phyloP scores from a whole-genome alignment of 2,888 invertebrate genomes.

The Mamestra brassicae region DNA sequence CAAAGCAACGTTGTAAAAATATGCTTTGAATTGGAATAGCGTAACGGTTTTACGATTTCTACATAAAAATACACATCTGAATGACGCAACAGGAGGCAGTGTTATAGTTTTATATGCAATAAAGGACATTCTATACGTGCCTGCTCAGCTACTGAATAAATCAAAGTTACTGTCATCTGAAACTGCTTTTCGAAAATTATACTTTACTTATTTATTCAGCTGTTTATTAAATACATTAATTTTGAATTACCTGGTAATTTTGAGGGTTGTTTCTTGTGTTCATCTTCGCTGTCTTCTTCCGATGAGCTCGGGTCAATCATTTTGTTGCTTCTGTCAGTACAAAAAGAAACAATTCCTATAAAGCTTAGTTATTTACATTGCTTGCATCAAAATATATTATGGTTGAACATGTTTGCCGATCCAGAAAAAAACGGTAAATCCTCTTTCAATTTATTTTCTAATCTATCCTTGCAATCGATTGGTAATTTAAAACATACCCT shows the following conservation, averaged over 20 bases:
- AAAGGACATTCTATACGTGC: no score
- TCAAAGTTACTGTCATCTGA: neutral
- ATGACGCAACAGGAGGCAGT: neutral
- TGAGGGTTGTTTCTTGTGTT: slow-evolving; percentile 92
- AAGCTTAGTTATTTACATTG: neutral
- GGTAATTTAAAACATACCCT: slow-evolving; percentile 1
- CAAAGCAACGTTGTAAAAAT: slow-evolving; percentile 8
- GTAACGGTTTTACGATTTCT: slow-evolving; percentile 7
- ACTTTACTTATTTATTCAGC: neutral
- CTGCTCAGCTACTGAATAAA: neutral
- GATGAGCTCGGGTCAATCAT: slow-evolving; percentile 99
- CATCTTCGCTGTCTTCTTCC: slow-evolving; percentile 98
- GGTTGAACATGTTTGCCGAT: neutral
- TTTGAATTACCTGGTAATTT: slow-evolving; percentile 80
- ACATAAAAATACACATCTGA: slow-evolving; percentile 18
- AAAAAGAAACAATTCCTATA: neutral
- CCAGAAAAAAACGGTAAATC: no score
- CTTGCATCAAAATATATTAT: no score
- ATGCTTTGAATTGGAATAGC: neutral
- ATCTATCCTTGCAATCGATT: neutral
- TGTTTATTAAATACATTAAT: neutral
- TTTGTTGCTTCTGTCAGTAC: slow-evolving; percentile 67
- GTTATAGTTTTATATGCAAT: neutral
- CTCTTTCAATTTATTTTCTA: neutral
- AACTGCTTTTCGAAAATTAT: neutral